Conservation (phyloP, 1,140 invertebrate genomes). For the Drosophila sucinea region DNA sequence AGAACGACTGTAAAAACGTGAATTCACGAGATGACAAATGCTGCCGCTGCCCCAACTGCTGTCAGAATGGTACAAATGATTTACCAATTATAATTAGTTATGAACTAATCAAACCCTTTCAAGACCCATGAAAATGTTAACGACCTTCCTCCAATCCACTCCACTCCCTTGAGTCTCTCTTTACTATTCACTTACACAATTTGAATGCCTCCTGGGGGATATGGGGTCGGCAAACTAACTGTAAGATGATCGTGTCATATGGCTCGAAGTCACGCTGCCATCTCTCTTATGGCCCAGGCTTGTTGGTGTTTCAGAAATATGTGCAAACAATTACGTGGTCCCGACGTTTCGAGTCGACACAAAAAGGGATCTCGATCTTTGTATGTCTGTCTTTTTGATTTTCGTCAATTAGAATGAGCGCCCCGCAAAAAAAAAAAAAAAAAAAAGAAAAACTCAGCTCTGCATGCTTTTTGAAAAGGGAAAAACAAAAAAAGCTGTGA, state of each 20-base stretch:
- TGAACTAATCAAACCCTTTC: too few relatives aligned
- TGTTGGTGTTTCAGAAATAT: slow-evolving; percentile 78
- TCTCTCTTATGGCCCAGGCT: slow-evolving; percentile 42
- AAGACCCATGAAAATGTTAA: too few relatives aligned
- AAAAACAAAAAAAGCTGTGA: slow-evolving; percentile 62
- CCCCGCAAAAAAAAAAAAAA: slow-evolving; percentile 18
- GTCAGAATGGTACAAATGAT: too few relatives aligned
- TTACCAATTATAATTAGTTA: too few relatives aligned
- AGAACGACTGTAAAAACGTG: not conserved
- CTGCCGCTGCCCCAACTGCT: too few relatives aligned
- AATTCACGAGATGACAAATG: too few relatives aligned
- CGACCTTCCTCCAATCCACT: too few relatives aligned
- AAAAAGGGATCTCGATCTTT: slow-evolving; percentile 43
- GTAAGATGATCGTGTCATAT: slow-evolving; percentile 12
- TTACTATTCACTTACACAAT: not conserved
- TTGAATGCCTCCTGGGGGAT: not conserved
- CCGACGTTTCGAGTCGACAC: slow-evolving; percentile 28
- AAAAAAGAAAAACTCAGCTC: not conserved
- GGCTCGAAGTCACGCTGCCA: slow-evolving; percentile 10
- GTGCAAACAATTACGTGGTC: slow-evolving; percentile 74
- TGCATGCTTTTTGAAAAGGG: slow-evolving; percentile 19
- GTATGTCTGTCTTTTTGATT: slow-evolving; percentile 67
- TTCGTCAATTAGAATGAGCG: slow-evolving; percentile 77
- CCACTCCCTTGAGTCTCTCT: too few relatives aligned
- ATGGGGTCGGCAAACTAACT: not conserved